phyloP scores from a whole-genome alignment of 2,888 invertebrate genomes.

The Arge pagana region DNA sequence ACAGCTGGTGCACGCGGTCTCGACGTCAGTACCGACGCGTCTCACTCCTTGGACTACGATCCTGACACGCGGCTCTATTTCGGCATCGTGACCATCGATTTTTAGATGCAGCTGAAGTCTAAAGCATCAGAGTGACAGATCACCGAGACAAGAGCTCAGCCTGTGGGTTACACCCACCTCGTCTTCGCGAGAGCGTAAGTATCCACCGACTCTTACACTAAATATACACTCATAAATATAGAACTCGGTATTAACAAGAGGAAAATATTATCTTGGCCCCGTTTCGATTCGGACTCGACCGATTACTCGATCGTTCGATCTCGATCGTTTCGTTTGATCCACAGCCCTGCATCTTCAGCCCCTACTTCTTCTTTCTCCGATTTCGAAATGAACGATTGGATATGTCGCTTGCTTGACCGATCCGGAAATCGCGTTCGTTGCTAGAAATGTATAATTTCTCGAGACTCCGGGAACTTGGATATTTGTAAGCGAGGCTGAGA shows the following conservation, averaged over 20 bases:
- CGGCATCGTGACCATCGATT: constrained; percentile 21
- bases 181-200: constrained; percentile 43
- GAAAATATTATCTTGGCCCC: constrained; percentile 46
- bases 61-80: constrained; percentile 18
- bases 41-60: constrained; percentile 15
- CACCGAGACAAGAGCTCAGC: constrained; percentile 31
- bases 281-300: too few relatives aligned
- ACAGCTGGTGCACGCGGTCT: constrained; percentile 22
- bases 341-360: too few relatives aligned
- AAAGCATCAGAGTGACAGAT: constrained; percentile 54
- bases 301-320: too few relatives aligned
- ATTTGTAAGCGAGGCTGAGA: constrained; percentile 25
- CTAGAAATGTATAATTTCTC: too few relatives aligned
- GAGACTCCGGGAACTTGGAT: constrained; percentile 10
- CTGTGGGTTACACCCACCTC: constrained; percentile 52
- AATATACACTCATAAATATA: constrained; percentile 55
- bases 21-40: constrained; percentile 19
- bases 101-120: constrained; percentile 21
- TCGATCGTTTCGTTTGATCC: too few relatives aligned
- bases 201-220: constrained; percentile 49
- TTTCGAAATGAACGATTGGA: too few relatives aligned
- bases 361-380: too few relatives aligned
- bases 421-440: too few relatives aligned
- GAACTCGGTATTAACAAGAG: constrained; percentile 52
- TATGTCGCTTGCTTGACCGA: too few relatives aligned